Evolutionary conservation across 2,113 vertebrate genomes (phyloP), one percentile per base, ranked within the genome.

Genomic region (Hyperoodon ampullatus): DNA sequence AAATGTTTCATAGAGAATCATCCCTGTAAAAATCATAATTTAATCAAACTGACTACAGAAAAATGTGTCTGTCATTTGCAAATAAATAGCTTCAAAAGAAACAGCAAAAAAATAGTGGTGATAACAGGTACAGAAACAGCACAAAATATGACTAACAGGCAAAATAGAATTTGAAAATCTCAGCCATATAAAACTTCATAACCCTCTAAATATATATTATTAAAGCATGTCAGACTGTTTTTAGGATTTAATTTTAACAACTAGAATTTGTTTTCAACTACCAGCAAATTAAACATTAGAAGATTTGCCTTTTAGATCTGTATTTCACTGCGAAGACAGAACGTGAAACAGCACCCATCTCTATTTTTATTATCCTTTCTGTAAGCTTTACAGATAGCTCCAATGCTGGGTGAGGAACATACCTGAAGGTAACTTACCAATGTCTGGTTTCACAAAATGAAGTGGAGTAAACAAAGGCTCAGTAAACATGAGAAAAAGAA

Each of bases 81-180:
- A 93, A 94, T 84, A 88, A 96, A 85, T 93, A 39, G 2, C n/a
- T 93, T 81, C 30, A 33, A 14, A 61, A 83, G n/a, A 87, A 90
- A 84, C 1, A 74, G 60, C 18, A 68, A 35, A 80, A 75, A 83
- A 53, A 9, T 19, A 33, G 6, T 28, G 6, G 18, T n/a, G 19
- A 55, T 28, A 68, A 23, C 5, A 42, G 11, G 2, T 70, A 87
- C 6, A 82, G 23, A 89, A 82, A 80, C 6, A 65, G 13, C 18
- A 5, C 8, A 93, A 70, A 71, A 28, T 10, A 90, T 78, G 71
- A 61, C 58, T 61, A 66, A 50, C 5, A 30, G 61, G 35, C 33
- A 96, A 86, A 90, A 18, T 28, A 58, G 2, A 60, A 66, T 28
- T 42, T 63, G 78, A 53, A 95, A 77, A 88, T 77, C 77, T 92